Percentiles rank a stretch among this genome's conserved stretches.
phyloP scores from a whole-genome alignment of 2,888 invertebrate genomes.

The Thereva nobilitata region DNA sequence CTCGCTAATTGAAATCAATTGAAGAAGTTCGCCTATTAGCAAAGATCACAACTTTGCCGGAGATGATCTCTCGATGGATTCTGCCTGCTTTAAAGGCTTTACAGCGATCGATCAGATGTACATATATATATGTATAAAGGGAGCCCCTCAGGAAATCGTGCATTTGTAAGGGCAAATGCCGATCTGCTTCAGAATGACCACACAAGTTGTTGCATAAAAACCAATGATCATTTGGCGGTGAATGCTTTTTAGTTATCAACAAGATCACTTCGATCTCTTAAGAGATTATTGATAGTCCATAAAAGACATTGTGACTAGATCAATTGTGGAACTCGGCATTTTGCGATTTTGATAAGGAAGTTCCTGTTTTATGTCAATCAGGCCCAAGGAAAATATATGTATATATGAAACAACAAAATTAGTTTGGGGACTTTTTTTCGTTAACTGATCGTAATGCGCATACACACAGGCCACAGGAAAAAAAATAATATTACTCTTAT shows the following conservation, averaged over 20 bases:
- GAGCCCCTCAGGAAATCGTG: conserved; percentile 21
- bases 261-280: conserved; percentile 14
- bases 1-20: conserved; percentile 34
- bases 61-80: conserved; percentile 21
- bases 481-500: conserved; percentile 11
- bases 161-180: conserved; percentile 16
- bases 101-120: conserved; percentile 1
- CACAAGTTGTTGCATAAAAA: conserved; percentile 21
- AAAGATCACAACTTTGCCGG: conserved; percentile 25
- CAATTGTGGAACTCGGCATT: conserved; percentile 20
- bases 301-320: conserved; percentile 14
- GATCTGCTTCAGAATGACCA: conserved; percentile 20
- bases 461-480: background rate
- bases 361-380: conserved; percentile 27
- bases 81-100: conserved; percentile 12
- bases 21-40: conserved; percentile 33
- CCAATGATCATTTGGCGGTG: conserved; percentile 17
- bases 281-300: conserved; percentile 9
- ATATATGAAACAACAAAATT: background rate
- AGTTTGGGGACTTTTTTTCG: background rate
- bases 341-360: conserved; percentile 34
- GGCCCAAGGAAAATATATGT: conserved; percentile 14
- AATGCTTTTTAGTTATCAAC: conserved; percentile 26
- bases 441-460: conserved; percentile 12
- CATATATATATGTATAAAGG: background rate